Conservation (phyloP, 2,797 vertebrate genomes). For the Odontamblyopus lacepedii region DNA sequence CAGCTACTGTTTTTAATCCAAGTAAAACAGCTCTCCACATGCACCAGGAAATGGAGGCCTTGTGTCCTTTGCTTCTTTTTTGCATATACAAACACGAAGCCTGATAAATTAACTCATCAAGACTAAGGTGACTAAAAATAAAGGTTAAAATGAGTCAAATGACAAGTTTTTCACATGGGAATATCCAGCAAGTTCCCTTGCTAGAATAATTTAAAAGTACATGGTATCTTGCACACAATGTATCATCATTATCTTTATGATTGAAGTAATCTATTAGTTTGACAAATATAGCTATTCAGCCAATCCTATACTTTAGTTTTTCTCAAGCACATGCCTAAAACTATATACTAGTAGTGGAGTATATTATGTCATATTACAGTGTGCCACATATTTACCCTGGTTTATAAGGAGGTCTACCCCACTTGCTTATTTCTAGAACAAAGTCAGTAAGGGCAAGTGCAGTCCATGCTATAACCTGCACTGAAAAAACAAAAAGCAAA, state of each 20-base stretch:
- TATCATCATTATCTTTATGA: neutral
- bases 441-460: conserved; percentile 40
- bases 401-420: conserved; percentile 46
- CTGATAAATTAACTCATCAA: neutral
- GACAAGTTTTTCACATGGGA: too few relatives aligned
- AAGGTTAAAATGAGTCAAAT: too few relatives aligned
- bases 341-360: conserved; percentile 10
- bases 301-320: neutral
- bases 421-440: conserved; percentile 46
- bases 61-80: neutral
- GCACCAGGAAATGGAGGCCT: neutral
- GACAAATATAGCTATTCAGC: neutral
- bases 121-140: too few relatives aligned
- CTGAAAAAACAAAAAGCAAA: conserved; percentile 77
- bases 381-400: conserved; percentile 53
- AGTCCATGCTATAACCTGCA: conserved; percentile 54
- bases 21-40: neutral
- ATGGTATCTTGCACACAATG: neutral
- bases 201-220: too few relatives aligned
- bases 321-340: neutral
- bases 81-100: neutral
- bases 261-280: neutral
- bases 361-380: conserved; percentile 43
- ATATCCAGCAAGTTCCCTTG: too few relatives aligned
- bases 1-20: neutral